Evolutionary conservation across 2,797 vertebrate species (phyloP).

Genomic region (Phylloscopus collybita): DNA sequence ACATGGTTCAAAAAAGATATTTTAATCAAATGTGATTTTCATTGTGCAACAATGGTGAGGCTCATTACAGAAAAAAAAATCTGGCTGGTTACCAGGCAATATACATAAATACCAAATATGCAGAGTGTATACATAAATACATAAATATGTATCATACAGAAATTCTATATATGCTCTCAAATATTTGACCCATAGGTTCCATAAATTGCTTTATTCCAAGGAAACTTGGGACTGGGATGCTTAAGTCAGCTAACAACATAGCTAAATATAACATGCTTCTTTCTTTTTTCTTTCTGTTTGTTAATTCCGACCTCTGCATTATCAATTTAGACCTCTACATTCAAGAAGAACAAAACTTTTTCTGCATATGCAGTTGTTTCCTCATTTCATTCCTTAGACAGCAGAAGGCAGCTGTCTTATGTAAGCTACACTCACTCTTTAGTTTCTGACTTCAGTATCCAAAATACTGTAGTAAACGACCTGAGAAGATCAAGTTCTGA

Average conservation of each 20-base stretch:
- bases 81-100: neutral
- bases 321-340: neutral
- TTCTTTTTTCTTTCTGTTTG: neutral
- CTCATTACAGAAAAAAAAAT: neutral
- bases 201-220: neutral
- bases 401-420: neutral
- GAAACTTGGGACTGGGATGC: neutral
- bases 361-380: neutral
- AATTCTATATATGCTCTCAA: neutral
- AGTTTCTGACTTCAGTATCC: neutral
- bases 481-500: neutral
- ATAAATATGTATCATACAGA: neutral
- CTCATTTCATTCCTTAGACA: neutral
- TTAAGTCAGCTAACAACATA: neutral
- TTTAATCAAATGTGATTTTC: neutral
- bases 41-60: neutral
- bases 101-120: neutral
- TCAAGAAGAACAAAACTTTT: neutral
- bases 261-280: neutral
- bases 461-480: neutral
- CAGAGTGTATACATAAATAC: neutral
- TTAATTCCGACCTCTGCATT: neutral
- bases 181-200: neutral
- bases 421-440: neutral
- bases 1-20: neutral